A percentile compares a stretch with the other conserved stretches of the same genome.
Evolutionary conservation across 2,888 invertebrate genomes (phyloP).

Genomic region (Dryomyza anilis): DNA sequence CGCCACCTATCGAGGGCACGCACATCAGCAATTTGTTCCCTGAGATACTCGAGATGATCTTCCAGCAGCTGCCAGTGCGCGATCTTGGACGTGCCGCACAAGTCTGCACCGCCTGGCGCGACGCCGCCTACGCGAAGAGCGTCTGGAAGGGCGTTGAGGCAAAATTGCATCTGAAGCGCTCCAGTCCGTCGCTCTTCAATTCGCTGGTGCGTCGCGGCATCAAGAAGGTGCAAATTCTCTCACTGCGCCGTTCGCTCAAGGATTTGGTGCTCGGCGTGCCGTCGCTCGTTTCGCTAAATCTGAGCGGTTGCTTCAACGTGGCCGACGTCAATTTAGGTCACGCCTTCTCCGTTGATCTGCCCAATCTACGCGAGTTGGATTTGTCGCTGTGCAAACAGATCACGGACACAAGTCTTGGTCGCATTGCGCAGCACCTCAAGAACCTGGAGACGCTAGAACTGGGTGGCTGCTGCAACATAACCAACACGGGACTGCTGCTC

Average conservation of each 20-base stretch:
- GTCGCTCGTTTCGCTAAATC: constrained; percentile 83
- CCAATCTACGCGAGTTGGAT: constrained; percentile 80
- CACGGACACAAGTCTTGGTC: constrained; percentile 84
- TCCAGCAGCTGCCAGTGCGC: constrained; percentile 83
- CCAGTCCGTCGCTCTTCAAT: constrained; percentile 82
- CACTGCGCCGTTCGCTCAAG: constrained; percentile 78
- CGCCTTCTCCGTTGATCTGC: constrained; percentile 78
- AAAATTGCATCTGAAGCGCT: constrained; percentile 81
- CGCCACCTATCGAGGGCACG: constrained; percentile 66
- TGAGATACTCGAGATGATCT: constrained; percentile 90
- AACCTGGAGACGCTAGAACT: constrained; percentile 87
- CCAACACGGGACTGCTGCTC: constrained; percentile 83
- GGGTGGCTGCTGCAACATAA: constrained; percentile 90
- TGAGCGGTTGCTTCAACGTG: constrained; percentile 93
- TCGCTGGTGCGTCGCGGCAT: constrained; percentile 88
- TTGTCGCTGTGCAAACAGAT: constrained; percentile 93
- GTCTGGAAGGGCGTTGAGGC: constrained; percentile 96
- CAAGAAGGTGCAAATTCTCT: constrained; percentile 85
- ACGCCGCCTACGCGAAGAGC: constrained; percentile 88
- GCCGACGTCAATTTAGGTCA: constrained; percentile 84
- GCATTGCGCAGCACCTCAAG: constrained; percentile 83
- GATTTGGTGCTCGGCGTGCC: constrained; percentile 87
- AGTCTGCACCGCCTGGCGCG: constrained; percentile 87
- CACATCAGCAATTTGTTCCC: constrained; percentile 90
- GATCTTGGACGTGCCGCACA: constrained; percentile 91